Evolutionary conservation across 2,797 vertebrate genomes (phyloP).

Genomic region (Darevskia nairensis): DNA sequence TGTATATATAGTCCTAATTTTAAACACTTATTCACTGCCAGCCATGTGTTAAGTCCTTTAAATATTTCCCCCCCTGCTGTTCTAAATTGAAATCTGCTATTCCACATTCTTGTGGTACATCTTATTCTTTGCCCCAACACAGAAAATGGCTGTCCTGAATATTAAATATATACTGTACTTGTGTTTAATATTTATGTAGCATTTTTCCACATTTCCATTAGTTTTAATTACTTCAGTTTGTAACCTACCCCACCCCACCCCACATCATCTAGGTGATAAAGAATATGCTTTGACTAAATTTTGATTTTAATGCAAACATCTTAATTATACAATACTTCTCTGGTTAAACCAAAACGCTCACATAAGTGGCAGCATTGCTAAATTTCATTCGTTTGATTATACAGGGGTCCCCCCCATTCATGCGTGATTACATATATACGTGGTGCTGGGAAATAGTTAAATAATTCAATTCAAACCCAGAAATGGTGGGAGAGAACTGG

Average conservation of each 20-base stretch:
- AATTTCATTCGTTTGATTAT: background rate
- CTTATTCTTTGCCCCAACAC: background rate
- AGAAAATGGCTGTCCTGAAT: slow-evolving; percentile 37
- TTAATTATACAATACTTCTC: background rate
- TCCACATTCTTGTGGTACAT: background rate
- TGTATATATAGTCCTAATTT: background rate
- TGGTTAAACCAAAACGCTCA: background rate
- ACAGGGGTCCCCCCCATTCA: background rate
- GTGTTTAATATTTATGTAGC: background rate
- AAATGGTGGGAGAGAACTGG: no score
- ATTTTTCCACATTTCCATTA: slow-evolving; percentile 15
- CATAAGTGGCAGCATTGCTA: background rate
- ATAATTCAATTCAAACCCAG: no score
- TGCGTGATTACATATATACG: no score
- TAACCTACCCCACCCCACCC: background rate
- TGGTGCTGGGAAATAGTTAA: no score
- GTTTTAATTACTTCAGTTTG: background rate
- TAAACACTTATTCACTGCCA: slow-evolving; percentile 13
- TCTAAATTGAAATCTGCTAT: background rate
- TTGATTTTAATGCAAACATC: background rate
- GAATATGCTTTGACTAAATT: background rate
- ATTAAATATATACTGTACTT: background rate
- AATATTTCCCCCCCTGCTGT: background rate
- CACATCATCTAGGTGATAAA: background rate
- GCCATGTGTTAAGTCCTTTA: background rate